These are phyloP conservation scores for Heliconius aoede DNA, from an alignment of 2,888 invertebrate genomes.

Conservation along the genomic window DNA sequence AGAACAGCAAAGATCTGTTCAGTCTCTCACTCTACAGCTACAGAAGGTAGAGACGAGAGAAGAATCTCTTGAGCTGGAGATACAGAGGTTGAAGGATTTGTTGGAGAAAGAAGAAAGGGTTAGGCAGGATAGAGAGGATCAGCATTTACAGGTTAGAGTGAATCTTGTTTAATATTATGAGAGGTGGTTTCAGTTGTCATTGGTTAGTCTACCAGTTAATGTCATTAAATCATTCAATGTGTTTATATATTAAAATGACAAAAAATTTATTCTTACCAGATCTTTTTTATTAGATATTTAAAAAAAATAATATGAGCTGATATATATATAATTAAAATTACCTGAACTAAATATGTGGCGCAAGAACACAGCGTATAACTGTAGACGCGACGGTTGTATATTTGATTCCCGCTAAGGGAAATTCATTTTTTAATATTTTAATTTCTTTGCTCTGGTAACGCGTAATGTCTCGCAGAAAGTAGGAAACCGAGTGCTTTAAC, in stretches of 20 bases:
- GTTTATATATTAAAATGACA: too few relatives aligned
- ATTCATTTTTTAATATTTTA: too few relatives aligned
- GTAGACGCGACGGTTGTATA: neutral
- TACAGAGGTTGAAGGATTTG: conserved; percentile 73
- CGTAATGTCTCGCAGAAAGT: too few relatives aligned
- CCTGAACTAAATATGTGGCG: too few relatives aligned
- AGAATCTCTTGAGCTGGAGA: conserved; percentile 74
- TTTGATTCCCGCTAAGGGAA: neutral
- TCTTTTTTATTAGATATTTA: neutral
- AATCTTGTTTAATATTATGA: neutral
- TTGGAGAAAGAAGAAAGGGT: conserved; percentile 77
- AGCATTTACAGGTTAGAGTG: conserved; percentile 61
- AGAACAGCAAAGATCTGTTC: conserved; percentile 84
- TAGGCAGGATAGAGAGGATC: conserved; percentile 68
- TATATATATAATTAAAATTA: too few relatives aligned
- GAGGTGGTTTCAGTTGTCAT: neutral
- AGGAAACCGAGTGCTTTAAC: too few relatives aligned
- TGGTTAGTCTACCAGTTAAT: too few relatives aligned
- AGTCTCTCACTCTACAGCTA: conserved; percentile 80
- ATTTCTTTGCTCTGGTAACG: neutral
- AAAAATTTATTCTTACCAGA: too few relatives aligned
- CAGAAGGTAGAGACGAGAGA: conserved; percentile 80
- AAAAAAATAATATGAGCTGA: too few relatives aligned
- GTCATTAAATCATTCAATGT: too few relatives aligned
- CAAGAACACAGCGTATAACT: neutral